A percentile compares a stretch with the other conserved stretches of the same genome.
Conservation (phyloP, 2,113 vertebrate species). For the Tychaedon coryphoeus region DNA sequence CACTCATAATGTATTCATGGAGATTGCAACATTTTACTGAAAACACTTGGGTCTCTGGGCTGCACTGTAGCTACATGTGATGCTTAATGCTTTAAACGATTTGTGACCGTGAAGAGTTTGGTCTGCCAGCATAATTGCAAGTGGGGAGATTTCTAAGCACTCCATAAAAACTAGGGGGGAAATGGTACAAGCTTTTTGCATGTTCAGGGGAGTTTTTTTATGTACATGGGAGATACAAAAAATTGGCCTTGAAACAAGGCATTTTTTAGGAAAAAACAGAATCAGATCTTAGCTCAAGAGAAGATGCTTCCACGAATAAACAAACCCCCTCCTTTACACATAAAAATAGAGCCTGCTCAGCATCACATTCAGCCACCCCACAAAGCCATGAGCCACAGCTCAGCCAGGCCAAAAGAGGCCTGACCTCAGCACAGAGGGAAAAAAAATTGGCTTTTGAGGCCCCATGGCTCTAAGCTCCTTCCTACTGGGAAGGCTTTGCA, state of each 20-base stretch:
- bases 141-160: neutral
- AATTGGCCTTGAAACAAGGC: neutral
- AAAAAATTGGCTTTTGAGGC: neutral
- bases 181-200: neutral
- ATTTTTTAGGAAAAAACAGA: neutral
- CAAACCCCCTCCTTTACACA: neutral
- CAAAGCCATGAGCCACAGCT: neutral
- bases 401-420: neutral
- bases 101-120: neutral
- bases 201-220: neutral
- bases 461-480: neutral
- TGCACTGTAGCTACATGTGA: neutral
- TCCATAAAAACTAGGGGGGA: neutral
- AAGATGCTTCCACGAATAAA: neutral
- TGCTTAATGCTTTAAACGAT: neutral
- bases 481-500: neutral
- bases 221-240: neutral
- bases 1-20: neutral
- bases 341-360: neutral
- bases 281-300: neutral
- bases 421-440: neutral
- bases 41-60: neutral
- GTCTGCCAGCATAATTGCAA: neutral
- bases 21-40: neutral
- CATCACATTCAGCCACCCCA: neutral